These are phyloP conservation scores for Hecatera dysodea DNA, from an alignment of 2,888 invertebrate genomes.

Conservation along the genomic window DNA sequence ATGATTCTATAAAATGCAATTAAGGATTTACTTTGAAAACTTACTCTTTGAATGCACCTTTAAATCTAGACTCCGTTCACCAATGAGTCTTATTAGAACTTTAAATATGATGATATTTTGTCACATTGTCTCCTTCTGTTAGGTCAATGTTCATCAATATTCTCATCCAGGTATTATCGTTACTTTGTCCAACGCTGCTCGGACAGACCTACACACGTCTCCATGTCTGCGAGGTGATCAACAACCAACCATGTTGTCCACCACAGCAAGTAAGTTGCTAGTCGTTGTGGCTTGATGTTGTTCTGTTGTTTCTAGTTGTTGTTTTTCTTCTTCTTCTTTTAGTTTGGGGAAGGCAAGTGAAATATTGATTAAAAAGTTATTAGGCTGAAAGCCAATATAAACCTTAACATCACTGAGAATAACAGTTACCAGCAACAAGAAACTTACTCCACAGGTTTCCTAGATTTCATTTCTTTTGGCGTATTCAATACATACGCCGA, in stretches of 20 bases:
- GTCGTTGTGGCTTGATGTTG: constrained; percentile 53
- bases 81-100: neutral
- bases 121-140: constrained; percentile 43
- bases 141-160: constrained; percentile 59
- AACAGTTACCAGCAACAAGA: neutral
- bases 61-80: neutral
- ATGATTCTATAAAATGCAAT: too few relatives aligned
- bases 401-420: neutral
- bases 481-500: neutral
- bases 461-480: neutral
- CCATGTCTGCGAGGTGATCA: constrained; percentile 96
- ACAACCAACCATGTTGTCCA: constrained; percentile 96
- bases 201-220: constrained; percentile 97
- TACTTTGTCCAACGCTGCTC: constrained; percentile 85
- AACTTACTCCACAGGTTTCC: neutral
- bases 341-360: constrained; percentile 39
- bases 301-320: constrained; percentile 39
- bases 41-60: neutral
- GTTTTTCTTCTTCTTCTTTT: constrained; percentile 12
- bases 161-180: constrained; percentile 81
- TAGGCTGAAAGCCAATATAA: neutral
- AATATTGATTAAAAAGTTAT: neutral
- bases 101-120: constrained; percentile 7
- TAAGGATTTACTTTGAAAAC: too few relatives aligned
- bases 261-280: constrained; percentile 90